Conservation (phyloP, 35 echinoderm and acorn worm species). For the Nesometra sesokonis region DNA sequence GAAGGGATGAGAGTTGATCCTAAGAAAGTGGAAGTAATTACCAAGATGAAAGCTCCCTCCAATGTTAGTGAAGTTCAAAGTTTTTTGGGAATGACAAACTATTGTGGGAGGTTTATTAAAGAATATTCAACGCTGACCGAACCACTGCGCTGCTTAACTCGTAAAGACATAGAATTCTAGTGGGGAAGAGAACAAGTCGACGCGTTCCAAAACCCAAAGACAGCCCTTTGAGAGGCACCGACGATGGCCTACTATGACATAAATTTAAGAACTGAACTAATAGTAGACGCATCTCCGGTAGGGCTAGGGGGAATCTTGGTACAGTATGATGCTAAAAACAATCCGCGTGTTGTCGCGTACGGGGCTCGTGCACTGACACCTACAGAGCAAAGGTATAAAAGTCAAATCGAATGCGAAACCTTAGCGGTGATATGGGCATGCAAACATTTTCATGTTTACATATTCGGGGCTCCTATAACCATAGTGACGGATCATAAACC, state of each 20-base stretch:
- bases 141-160: constrained; percentile 27
- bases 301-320: constrained; percentile 42
- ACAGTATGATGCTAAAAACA: not conserved
- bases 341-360: constrained; percentile 25
- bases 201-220: constrained; percentile 20
- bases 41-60: no score
- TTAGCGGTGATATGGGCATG: no score
- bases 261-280: constrained; percentile 14
- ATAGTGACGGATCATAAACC: no score
- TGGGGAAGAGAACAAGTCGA: constrained; percentile 9
- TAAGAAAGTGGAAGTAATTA: constrained; percentile 24
- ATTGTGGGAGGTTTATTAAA: no score
- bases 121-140: constrained; percentile 16
- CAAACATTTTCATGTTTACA: constrained; percentile 47
- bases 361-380: constrained; percentile 37
- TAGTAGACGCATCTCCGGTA: constrained; percentile 62
- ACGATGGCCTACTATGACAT: constrained; percentile 49
- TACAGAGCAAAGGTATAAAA: no score
- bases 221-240: no score
- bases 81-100: no score
- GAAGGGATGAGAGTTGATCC: no score
- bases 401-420: no score
- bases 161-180: constrained; percentile 25
- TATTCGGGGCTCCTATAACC: constrained; percentile 5
- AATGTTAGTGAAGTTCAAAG: no score